A percentile compares a stretch with the other conserved stretches of the same genome.
Conservation (phyloP, 64 coral and sea anemone species). For the Pocillopora damicornis region DNA sequence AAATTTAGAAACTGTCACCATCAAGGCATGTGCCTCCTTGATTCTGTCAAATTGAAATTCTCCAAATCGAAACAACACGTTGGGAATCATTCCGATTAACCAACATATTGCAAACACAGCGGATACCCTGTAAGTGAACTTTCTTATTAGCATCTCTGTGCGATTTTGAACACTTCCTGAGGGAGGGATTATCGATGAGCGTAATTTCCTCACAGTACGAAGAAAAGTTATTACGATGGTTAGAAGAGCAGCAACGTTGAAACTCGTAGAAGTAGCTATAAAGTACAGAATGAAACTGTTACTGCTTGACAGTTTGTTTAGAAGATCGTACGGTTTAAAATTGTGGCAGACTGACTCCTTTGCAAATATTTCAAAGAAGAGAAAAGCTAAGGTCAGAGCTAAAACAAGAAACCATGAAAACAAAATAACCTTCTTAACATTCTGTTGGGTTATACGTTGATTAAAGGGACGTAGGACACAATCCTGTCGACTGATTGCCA, state of each 20-base stretch:
- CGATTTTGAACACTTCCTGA: too few relatives aligned
- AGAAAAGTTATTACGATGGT: neutral
- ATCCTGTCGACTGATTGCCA: conserved; percentile 25
- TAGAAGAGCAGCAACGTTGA: neutral
- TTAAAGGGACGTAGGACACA: conserved; percentile 9
- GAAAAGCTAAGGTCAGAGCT: neutral
- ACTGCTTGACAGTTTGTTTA: neutral
- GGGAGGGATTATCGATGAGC: neutral
- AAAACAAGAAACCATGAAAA: neutral
- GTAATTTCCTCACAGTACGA: neutral
- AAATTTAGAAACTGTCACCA: neutral
- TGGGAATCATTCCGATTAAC: neutral
- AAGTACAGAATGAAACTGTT: neutral
- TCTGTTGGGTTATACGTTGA: neutral
- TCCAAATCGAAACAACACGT: neutral
- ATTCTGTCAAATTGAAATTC: too few relatives aligned
- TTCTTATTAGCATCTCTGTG: neutral
- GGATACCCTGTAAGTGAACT: too few relatives aligned
- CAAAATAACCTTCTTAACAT: neutral
- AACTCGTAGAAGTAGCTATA: neutral
- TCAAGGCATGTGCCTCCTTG: neutral
- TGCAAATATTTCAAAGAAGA: neutral
- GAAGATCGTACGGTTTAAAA: neutral
- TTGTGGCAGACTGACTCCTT: neutral
- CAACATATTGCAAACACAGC: neutral